Conservation (phyloP, 2,888 invertebrate species). For the Ephialtes manifestator region DNA sequence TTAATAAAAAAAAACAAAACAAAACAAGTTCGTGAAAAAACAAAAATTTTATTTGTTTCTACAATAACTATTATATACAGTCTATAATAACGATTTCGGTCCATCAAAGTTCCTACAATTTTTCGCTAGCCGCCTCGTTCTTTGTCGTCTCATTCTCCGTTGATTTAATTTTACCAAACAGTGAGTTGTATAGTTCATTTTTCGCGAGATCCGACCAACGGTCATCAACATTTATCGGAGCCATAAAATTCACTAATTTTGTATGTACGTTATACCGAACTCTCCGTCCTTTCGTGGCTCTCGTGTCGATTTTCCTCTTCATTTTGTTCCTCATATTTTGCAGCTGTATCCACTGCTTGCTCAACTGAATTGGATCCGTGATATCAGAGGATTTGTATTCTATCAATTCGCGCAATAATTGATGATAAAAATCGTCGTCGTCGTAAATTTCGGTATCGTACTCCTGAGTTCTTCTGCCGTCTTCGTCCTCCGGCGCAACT, state of each 20-base stretch:
- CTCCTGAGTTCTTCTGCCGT: constrained; percentile 87
- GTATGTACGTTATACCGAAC: constrained; percentile 95
- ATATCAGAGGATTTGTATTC: constrained; percentile 95
- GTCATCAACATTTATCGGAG: constrained; percentile 89
- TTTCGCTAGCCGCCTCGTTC: background rate
- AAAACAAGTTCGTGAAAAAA: constrained; percentile 37
- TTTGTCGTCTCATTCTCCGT: constrained; percentile 51
- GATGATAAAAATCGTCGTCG: constrained; percentile 99
- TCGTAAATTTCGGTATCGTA: constrained; percentile 96
- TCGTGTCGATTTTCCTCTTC: constrained; percentile 97
- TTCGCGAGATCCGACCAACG: constrained; percentile 93
- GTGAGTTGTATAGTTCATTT: constrained; percentile 92
- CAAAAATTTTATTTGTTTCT: constrained; percentile 58
- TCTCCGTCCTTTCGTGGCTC: constrained; percentile 97
- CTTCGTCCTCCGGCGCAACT: constrained; percentile 72
- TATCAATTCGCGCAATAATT: constrained; percentile 95
- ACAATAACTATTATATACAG: constrained; percentile 60
- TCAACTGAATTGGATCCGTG: constrained; percentile 94
- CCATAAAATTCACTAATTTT: constrained; percentile 96
- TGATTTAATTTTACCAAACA: constrained; percentile 90
- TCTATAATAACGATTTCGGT: constrained; percentile 17
- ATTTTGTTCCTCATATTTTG: constrained; percentile 96
- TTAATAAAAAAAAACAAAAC: constrained; percentile 47
- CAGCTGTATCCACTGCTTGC: constrained; percentile 96
- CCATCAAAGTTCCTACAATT: background rate